A percentile compares a stretch with the other conserved stretches of the same genome.
phyloP scores from a whole-genome alignment of 2,797 vertebrate genomes.

The Acestrorhynchus altus region DNA sequence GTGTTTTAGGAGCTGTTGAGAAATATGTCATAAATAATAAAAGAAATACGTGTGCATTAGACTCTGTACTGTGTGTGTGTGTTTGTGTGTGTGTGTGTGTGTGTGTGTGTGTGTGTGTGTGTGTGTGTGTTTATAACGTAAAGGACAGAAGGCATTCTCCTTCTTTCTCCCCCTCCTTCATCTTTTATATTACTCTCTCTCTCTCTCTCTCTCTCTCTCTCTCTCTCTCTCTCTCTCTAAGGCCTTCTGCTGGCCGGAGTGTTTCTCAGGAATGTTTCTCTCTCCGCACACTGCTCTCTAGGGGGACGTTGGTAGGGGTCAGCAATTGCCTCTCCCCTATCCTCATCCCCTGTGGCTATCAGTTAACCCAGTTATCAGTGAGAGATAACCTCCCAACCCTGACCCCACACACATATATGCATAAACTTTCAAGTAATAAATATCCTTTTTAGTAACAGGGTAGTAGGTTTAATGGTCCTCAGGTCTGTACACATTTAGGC shows the following conservation, averaged over 20 bases:
- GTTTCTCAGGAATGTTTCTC: conserved; percentile 99
- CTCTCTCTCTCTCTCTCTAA: conserved; percentile 73
- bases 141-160: conserved; percentile 1
- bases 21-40: conserved; percentile 75
- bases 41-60: conserved; percentile 58
- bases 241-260: conserved; percentile 85
- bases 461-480: too few species aligned
- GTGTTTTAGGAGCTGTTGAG: conserved; percentile 73
- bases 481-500: too few species aligned
- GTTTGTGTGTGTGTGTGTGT: conserved; percentile 11
- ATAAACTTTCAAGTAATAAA: conserved; percentile 26
- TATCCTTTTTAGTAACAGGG: background rate
- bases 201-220: conserved; percentile 62
- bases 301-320: conserved; percentile 84
- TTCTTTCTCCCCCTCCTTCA: conserved; percentile 58
- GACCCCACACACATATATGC: conserved; percentile 39
- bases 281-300: conserved; percentile 84
- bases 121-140: conserved; percentile 9
- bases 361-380: conserved; percentile 99
- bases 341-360: conserved; percentile 95
- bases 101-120: conserved; percentile 12
- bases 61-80: conserved; percentile 18
- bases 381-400: conserved; percentile 81
- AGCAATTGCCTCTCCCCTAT: conserved; percentile 86
- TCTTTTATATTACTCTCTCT: conserved; percentile 67